These are phyloP conservation scores for Zygaena filipendulae DNA, from an alignment of 2,888 invertebrate species.

Conservation along the genomic window DNA sequence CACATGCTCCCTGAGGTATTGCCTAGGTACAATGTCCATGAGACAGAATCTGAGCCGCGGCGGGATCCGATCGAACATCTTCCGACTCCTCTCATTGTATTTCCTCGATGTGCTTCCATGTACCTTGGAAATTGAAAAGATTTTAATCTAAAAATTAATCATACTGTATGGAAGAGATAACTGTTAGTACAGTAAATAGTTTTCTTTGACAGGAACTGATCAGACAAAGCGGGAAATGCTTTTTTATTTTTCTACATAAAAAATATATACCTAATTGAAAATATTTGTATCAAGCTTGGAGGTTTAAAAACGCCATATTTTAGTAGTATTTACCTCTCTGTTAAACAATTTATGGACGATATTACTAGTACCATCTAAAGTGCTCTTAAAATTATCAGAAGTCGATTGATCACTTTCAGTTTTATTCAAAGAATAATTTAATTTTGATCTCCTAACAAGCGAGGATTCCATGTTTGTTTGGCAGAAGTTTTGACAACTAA, in stretches of 20 bases:
- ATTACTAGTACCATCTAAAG: conserved; percentile 36
- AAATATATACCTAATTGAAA: conserved; percentile 23
- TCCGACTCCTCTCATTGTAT: conserved; percentile 46
- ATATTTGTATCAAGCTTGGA: conserved; percentile 22
- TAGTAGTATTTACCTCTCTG: conserved; percentile 62
- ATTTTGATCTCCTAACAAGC: conserved; percentile 37
- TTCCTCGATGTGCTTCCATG: conserved; percentile 61
- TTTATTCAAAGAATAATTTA: conserved; percentile 29
- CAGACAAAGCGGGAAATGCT: not conserved
- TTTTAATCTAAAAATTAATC: not conserved
- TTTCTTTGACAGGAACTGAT: too few species aligned
- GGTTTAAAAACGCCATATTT: not conserved
- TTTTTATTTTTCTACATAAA: conserved; percentile 2
- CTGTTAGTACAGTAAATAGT: too few species aligned
- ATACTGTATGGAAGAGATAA: too few species aligned
- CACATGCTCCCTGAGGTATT: conserved; percentile 78
- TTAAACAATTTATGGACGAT: conserved; percentile 67
- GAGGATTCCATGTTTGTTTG: conserved; percentile 64
- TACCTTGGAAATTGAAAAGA: conserved; percentile 46
- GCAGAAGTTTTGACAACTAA: conserved; percentile 48
- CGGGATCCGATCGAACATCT: conserved; percentile 66
- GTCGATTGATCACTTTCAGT: conserved; percentile 34
- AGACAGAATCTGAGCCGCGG: conserved; percentile 70
- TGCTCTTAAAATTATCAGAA: conserved; percentile 30
- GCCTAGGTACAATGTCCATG: conserved; percentile 70